A percentile compares a stretch with the other conserved stretches of the same genome.
These are phyloP conservation scores for Metaphire vulgaris DNA, from an alignment of 1,140 invertebrate genomes.

Conservation along the genomic window DNA sequence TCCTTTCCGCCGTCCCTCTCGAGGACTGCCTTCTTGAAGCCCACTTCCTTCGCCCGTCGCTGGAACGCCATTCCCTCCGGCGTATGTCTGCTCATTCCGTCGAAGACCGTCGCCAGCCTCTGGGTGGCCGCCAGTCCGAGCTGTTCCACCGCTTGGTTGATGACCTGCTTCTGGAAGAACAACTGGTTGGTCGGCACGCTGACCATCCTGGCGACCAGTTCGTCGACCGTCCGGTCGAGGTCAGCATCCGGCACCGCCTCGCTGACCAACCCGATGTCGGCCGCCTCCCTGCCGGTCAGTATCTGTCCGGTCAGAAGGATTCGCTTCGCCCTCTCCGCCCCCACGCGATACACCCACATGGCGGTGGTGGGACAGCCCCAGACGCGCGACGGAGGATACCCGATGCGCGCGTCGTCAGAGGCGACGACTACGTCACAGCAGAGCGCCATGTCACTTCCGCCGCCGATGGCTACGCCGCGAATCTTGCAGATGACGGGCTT, in stretches of 20 bases:
- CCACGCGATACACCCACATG: conserved; percentile 37
- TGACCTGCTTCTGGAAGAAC: conserved; percentile 38
- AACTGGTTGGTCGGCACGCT: conserved; percentile 37
- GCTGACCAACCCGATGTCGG: conserved; percentile 34
- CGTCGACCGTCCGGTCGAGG: conserved; percentile 33
- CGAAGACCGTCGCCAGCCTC: conserved; percentile 36
- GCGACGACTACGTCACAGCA: conserved; percentile 35
- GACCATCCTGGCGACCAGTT: conserved; percentile 30
- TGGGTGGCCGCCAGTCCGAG: conserved; percentile 34
- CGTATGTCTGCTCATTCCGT: conserved; percentile 38
- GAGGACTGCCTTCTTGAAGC: conserved; percentile 37
- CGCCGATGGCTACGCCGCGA: conserved; percentile 35
- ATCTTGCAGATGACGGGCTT: conserved; percentile 36
- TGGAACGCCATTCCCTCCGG: conserved; percentile 38
- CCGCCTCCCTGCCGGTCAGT: conserved; percentile 34
- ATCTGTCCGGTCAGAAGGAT: conserved; percentile 37
- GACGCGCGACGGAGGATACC: conserved; percentile 35
- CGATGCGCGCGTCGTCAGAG: conserved; percentile 34
- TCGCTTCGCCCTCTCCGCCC: conserved; percentile 35
- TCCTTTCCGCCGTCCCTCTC: conserved; percentile 32
- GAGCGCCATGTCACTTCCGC: conserved; percentile 37
- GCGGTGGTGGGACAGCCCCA: conserved; percentile 40
- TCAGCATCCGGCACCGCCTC: conserved; percentile 28
- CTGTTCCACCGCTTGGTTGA: conserved; percentile 37
- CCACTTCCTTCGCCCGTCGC: conserved; percentile 32